These are phyloP conservation scores for Hypomesus transpacificus DNA, from an alignment of 2,113 vertebrate species.

Conservation along the genomic window DNA sequence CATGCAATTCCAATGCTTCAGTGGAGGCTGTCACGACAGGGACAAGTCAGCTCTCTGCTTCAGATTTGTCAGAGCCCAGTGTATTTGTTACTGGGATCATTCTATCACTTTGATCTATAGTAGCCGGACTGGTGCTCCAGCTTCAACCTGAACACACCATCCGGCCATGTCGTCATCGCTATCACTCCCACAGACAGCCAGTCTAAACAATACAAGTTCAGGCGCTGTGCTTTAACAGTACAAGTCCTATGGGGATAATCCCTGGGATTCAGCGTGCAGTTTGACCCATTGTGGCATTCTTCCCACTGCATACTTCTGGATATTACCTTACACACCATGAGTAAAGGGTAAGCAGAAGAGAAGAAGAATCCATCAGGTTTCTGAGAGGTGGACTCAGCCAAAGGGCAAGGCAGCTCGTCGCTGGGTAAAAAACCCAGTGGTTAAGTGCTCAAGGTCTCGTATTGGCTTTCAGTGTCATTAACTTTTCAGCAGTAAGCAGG, in stretches of 20 bases:
- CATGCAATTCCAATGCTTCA: slow-evolving; percentile 45
- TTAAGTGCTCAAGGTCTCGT: slow-evolving; percentile 57
- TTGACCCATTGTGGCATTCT: slow-evolving; percentile 2
- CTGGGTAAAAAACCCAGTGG: slow-evolving; percentile 37
- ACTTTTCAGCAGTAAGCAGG: slow-evolving; percentile 70
- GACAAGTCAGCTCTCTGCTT: slow-evolving; percentile 39
- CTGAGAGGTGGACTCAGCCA: slow-evolving; percentile 35
- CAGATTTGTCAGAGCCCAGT: slow-evolving; percentile 45
- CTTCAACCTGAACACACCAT: slow-evolving; percentile 34
- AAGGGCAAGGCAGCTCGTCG: neutral
- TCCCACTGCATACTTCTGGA: slow-evolving; percentile 16
- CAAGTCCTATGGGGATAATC: neutral
- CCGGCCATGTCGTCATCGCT: slow-evolving; percentile 11
- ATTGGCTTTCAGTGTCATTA: slow-evolving; percentile 73
- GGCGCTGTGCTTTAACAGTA: neutral
- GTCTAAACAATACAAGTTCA: slow-evolving; percentile 18
- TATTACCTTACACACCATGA: slow-evolving; percentile 17
- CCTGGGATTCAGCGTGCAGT: neutral
- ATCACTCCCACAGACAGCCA: slow-evolving; percentile 9
- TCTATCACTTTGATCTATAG: slow-evolving; percentile 36
- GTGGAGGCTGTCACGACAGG: slow-evolving; percentile 36
- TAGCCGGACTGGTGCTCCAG: slow-evolving; percentile 34
- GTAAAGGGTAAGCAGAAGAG: slow-evolving; percentile 22
- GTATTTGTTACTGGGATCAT: slow-evolving; percentile 40
- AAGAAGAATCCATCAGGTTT: slow-evolving; percentile 26